A percentile compares a stretch with the other conserved stretches of the same genome.
Conservation (phyloP, 1,140 invertebrate species). For the Drosophila bocki region DNA sequence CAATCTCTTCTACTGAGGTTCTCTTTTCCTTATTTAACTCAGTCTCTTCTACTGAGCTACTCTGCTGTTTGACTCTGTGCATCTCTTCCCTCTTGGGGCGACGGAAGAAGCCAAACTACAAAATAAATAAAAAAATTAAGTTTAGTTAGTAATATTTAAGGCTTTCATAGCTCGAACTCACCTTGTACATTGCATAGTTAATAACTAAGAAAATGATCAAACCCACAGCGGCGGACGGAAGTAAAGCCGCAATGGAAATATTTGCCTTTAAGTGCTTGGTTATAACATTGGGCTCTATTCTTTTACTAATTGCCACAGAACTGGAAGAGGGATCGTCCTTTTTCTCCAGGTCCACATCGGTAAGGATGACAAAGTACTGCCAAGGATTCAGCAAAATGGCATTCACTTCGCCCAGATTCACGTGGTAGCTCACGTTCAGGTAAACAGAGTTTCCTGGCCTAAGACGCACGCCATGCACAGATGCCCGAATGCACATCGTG, state of each 20-base stretch:
- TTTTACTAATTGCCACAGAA: conserved; percentile 49
- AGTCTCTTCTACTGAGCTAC: conserved; percentile 35
- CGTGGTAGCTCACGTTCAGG: conserved; percentile 64
- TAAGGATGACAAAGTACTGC: conserved; percentile 76
- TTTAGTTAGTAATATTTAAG: not conserved
- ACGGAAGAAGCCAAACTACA: conserved; percentile 75
- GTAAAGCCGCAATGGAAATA: conserved; percentile 64
- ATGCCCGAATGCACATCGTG: conserved; percentile 66
- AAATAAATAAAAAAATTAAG: not conserved
- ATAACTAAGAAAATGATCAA: conserved; percentile 62
- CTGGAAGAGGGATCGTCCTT: conserved; percentile 52
- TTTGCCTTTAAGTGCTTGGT: conserved; percentile 60
- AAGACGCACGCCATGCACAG: conserved; percentile 66
- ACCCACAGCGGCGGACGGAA: conserved; percentile 64
- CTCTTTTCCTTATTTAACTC: conserved; percentile 7
- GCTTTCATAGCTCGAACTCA: conserved; percentile 11
- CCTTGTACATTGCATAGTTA: conserved; percentile 75
- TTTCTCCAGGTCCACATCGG: conserved; percentile 59
- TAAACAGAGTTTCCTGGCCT: conserved; percentile 60
- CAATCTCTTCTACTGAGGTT: conserved; percentile 35
- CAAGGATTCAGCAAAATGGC: conserved; percentile 70
- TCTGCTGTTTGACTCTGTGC: conserved; percentile 59
- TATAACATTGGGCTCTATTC: conserved; percentile 72
- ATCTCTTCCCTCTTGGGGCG: conserved; percentile 74
- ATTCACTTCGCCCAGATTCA: conserved; percentile 76